Evolutionary conservation across 2,888 invertebrate species (phyloP), one percentile per base, ranked within the genome.

Genomic region (Caenorhabditis virilis): DNA sequence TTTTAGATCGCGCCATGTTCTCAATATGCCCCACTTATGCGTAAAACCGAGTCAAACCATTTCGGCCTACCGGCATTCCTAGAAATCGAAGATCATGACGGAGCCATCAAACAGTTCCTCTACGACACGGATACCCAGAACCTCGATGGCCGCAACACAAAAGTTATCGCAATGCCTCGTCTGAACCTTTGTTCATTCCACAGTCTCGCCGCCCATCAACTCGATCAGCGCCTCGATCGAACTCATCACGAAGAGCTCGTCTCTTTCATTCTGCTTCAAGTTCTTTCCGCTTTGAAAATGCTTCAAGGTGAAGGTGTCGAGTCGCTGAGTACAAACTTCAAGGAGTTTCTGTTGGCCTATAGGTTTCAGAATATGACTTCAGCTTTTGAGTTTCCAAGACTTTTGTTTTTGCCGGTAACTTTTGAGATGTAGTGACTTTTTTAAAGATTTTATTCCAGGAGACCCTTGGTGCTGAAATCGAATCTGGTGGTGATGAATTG

Each of bases 11-110:
- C 77, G 16, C 78, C 78, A 15, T 73, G 77, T 26, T 72, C 74
- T 13, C 78, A 77, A 57, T 78, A 78, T 53, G 76, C 75, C 18
- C 78, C 78, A 25, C 55, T 78, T 3, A 70, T 78, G 72, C 62
- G 77, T 20, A 69, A 74, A 50, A 69, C 69, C 13, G 74, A 77
- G 16, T 67, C 70, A n/a, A 68, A 69, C 49, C 67, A 70, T 22
- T 78, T 76, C 48, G 68, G 72, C 2, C 66, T 77, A 9, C 72
- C 74, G 1, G 56, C 65, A 5, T 72, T 78, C 51, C 45, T 73
- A 1, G 78, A 78, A 47, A 67, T 78, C 45, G 78, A 78, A 60
- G 78, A 78, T 42, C 69, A 67, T 27, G 72, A 77, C 43, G 70
- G 67, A 7, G 65, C 69, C 15, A 67, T 78, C 22, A 51, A 64